Base-by-base conservation (phyloP, 2,797 vertebrate species). In the Bovichtus diacanthus region DNA sequence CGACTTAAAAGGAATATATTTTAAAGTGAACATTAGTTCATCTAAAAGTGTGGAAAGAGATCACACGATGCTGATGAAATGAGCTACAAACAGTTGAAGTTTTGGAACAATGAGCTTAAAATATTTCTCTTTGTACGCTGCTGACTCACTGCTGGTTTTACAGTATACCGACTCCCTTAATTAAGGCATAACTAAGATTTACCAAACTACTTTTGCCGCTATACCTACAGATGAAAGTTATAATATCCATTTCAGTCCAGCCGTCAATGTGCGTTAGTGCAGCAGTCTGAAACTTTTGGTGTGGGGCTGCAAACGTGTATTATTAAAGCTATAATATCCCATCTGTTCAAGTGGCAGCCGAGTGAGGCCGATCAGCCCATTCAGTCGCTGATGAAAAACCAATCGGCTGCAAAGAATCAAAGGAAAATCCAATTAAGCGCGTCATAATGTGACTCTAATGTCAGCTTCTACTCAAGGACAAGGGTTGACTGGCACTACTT, bases 371-470 rank as follows among this genome's bases (percentile, higher is more conserved):
- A 85, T 54, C 70, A 12, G 54, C 55, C 54, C 56, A 49, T 82
- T 84, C 74, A 82, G 62, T 60, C 8, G 7, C 72, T 66, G 76
- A 81, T 80, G 54, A 77, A 87, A 88, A 83, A 75, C 54, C 78
- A 79, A 84, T 77, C 27, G 18, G 64, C 53, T 51, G 64, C 66
- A 64, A 62, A 59, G 58, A 82, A 86, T 81, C 74, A 23, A 75
- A 82, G 86, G 61, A 83, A 87, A 91, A 88, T 81, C 77, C 64
- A 87, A 86, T 90, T 86, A 87, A 82, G 67, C 5, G n/a, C 31
- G 19, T 56, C 73, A 69, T 78, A 74, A 84, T 74, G 74, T 27
- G 71, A 74, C 78, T 81, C 46, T 77, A 31, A 84, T 31, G 75
- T 74, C 68, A 44, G 63, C 56, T 74, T 53, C 50, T 19, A 69